phyloP scores from a whole-genome alignment of 2,888 invertebrate species.

The Cosmopolites sordidus region DNA sequence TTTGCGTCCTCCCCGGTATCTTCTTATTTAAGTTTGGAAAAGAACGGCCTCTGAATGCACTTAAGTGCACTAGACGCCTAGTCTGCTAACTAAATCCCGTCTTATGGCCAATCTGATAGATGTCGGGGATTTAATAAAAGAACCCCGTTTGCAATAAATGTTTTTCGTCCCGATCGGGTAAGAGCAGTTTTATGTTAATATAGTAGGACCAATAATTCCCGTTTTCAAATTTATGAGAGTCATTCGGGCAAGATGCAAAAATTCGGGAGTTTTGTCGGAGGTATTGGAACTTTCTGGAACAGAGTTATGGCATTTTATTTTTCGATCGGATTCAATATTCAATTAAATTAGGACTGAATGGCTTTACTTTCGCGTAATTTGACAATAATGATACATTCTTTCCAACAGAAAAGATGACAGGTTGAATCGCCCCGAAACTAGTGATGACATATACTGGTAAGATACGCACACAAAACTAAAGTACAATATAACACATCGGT shows the following conservation, averaged over 20 bases:
- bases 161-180: constrained; percentile 33
- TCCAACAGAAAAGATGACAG: no score
- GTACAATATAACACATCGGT: no score
- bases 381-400: no score
- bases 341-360: no score
- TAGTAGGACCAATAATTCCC: constrained; percentile 28
- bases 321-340: no score
- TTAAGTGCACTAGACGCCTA: constrained; percentile 42
- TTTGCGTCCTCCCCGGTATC: constrained; percentile 23
- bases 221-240: constrained; percentile 27
- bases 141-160: constrained; percentile 40
- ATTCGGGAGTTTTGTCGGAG: neutral
- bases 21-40: constrained; percentile 13
- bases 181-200: constrained; percentile 28
- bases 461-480: no score
- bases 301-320: no score
- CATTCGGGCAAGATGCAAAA: constrained; percentile 16
- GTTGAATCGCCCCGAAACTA: no score
- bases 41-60: constrained; percentile 34
- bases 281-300: no score
- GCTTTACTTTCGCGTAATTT: no score
- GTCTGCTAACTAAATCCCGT: constrained; percentile 38
- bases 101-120: constrained; percentile 43
- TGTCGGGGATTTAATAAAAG: constrained; percentile 45
- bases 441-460: no score